Percentiles rank a stretch among this genome's conserved stretches.
Evolutionary conservation across 2,888 invertebrate species (phyloP).

Genomic region (Uropetala carovei): DNA sequence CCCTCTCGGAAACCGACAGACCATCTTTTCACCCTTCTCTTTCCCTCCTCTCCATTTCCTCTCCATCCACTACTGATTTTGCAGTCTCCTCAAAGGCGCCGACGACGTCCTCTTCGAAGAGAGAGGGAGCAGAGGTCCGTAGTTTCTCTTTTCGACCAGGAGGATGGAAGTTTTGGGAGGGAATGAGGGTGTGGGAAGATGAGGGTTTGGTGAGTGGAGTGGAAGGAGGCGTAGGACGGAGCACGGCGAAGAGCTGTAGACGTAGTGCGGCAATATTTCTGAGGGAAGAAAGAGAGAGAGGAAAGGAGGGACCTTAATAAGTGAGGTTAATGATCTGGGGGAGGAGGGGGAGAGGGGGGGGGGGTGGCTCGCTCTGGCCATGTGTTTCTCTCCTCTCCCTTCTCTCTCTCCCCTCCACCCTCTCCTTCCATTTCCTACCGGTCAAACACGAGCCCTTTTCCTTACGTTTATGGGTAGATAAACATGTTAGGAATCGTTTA

Average conservation of each 20-base stretch:
- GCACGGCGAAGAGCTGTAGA: not conserved
- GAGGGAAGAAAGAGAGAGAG: not conserved
- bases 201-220: slow-evolving; percentile 2
- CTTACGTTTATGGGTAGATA: not conserved
- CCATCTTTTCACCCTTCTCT: not conserved
- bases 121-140: too few species aligned
- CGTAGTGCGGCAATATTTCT: not conserved
- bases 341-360: too few species aligned
- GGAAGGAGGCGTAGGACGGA: too few species aligned
- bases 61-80: not conserved
- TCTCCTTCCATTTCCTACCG: not conserved
- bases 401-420: not conserved
- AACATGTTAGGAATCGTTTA: slow-evolving; percentile 2
- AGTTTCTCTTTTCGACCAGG: not conserved
- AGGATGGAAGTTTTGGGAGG: not conserved
- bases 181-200: not conserved
- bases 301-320: not conserved
- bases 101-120: not conserved
- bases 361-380: not conserved
- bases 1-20: too few species aligned
- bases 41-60: not conserved
- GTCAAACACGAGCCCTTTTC: not conserved
- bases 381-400: not conserved
- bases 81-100: not conserved
- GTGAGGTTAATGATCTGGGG: slow-evolving; percentile 17